Conservation (phyloP, 1,140 invertebrate genomes). For the Ectropis grisescens region DNA sequence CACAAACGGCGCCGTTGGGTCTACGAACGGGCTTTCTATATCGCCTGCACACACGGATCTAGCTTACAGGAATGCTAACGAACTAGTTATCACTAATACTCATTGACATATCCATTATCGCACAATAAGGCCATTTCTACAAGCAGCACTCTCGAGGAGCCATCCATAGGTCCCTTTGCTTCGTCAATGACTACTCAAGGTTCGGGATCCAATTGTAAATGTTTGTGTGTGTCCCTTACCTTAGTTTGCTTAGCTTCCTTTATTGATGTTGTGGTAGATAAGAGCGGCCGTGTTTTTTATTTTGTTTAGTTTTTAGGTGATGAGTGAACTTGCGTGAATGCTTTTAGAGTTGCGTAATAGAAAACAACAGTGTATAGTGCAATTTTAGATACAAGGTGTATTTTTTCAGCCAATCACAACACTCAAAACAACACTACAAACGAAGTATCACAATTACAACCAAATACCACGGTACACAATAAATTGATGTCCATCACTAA, state of each 20-base stretch:
- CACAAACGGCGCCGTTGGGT: conserved; percentile 41
- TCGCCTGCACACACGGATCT: conserved; percentile 61
- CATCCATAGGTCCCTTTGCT: conserved; percentile 48
- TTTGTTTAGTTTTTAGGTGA: neutral
- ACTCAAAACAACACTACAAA: conserved; percentile 35
- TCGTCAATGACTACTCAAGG: conserved; percentile 40
- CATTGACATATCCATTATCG: conserved; percentile 38
- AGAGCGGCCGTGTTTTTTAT: neutral
- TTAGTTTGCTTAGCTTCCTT: conserved; percentile 34
- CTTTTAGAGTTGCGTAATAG: neutral
- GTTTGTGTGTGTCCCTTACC: conserved; percentile 29
- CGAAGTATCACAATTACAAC: conserved; percentile 30
- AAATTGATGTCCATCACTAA: neutral
- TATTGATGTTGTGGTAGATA: conserved; percentile 32
- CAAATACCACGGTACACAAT: conserved; percentile 44
- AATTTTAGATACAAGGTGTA: conserved; percentile 4
- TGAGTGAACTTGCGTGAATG: too few relatives aligned
- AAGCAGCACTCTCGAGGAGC: conserved; percentile 39
- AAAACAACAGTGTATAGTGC: neutral
- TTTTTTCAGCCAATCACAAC: conserved; percentile 50
- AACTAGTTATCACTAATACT: conserved; percentile 41
- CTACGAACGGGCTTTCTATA: conserved; percentile 55
- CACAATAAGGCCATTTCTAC: conserved; percentile 48
- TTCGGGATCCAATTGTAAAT: conserved; percentile 41
- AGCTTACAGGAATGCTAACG: conserved; percentile 60